Percentiles rank a stretch among this genome's conserved stretches.
phyloP scores from a whole-genome alignment of 2,888 invertebrate genomes.

The Dermolepida albohirtum region DNA sequence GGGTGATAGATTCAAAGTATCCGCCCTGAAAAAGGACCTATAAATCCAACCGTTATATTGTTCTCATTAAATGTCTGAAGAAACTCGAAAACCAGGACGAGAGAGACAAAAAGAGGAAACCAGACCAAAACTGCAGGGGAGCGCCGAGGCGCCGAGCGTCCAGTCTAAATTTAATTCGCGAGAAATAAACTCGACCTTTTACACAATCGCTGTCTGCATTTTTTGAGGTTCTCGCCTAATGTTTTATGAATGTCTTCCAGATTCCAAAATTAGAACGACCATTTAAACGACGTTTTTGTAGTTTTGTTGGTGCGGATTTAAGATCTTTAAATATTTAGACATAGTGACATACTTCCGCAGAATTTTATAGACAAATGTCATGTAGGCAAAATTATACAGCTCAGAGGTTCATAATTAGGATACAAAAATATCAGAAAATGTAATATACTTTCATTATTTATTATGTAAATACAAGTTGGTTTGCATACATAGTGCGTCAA shows the following conservation, averaged over 20 bases:
- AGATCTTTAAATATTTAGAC: slow-evolving; percentile 20
- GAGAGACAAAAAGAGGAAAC: slow-evolving; percentile 55
- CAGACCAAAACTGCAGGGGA: slow-evolving; percentile 61
- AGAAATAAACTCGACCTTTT: slow-evolving; percentile 60
- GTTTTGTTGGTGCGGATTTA: slow-evolving; percentile 13
- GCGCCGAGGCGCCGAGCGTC: slow-evolving; percentile 58
- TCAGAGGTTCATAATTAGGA: no score
- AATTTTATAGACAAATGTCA: no score
- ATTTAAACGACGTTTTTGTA: slow-evolving; percentile 37
- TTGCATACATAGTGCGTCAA: no score
- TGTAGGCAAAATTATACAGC: no score
- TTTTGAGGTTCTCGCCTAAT: slow-evolving; percentile 57
- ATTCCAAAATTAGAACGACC: slow-evolving; percentile 45
- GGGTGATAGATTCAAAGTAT: neutral
- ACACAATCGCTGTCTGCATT: slow-evolving; percentile 57
- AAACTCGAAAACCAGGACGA: slow-evolving; percentile 3
- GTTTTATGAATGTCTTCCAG: slow-evolving; percentile 44
- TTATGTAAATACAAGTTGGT: no score
- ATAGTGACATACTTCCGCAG: slow-evolving; percentile 24
- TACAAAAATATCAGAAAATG: no score
- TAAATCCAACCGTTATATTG: slow-evolving; percentile 32
- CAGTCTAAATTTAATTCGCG: slow-evolving; percentile 56
- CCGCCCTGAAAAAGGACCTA: slow-evolving; percentile 18
- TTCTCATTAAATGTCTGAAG: slow-evolving; percentile 26
- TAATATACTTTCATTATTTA: no score